Evolutionary conservation across 1,140 invertebrate genomes (phyloP).

Genomic region (Drosophila guanche): DNA sequence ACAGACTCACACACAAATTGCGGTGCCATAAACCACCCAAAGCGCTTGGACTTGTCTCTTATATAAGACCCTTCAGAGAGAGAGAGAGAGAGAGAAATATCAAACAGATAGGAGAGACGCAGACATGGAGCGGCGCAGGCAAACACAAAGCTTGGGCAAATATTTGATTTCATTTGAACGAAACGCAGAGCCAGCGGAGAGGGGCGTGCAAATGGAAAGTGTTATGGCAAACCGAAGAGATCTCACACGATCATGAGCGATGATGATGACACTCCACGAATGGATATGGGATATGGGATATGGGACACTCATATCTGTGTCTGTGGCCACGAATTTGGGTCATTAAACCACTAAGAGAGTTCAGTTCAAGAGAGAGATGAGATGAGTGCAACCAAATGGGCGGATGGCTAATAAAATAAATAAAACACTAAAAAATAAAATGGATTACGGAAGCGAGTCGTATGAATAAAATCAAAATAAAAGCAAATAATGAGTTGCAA

Average conservation of each 20-base stretch:
- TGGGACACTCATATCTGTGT: constrained; percentile 29
- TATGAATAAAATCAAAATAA: no score
- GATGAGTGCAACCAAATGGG: no score
- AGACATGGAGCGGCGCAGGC: no score
- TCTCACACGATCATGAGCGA: neutral
- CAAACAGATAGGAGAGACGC: constrained; percentile 34
- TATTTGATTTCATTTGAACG: constrained; percentile 78
- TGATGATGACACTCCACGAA: constrained; percentile 52
- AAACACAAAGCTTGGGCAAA: constrained; percentile 53
- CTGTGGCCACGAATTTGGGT: constrained; percentile 74
- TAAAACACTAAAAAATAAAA: no score
- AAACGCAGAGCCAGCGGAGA: constrained; percentile 71
- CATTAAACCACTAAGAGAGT: constrained; percentile 70
- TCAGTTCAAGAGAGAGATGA: constrained; percentile 19
- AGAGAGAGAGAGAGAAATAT: constrained; percentile 24
- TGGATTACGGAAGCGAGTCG: no score
- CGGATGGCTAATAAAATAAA: no score
- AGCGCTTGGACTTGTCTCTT: constrained; percentile 53
- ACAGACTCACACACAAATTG: neutral
- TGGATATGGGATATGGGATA: neutral
- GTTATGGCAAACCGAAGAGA: constrained; percentile 52
- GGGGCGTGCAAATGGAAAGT: constrained; percentile 69
- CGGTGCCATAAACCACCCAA: constrained; percentile 67
- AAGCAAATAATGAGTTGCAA: no score
- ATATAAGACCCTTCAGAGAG: constrained; percentile 58